Base-by-base conservation (phyloP, 2,888 invertebrate species). In the Amphipyra berbera region DNA sequence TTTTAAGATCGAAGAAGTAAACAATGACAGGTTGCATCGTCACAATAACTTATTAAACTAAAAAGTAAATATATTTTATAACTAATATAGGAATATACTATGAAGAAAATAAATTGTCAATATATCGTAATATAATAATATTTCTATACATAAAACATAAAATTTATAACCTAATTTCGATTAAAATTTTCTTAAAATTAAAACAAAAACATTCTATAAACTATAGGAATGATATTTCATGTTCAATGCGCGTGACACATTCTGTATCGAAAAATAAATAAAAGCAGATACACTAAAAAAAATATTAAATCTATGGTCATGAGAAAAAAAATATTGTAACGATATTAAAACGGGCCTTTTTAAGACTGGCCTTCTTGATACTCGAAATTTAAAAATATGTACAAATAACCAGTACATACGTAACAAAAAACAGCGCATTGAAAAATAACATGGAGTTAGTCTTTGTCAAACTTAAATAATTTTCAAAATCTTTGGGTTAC, bases 161-260 rank as follows among this genome's bases (percentile, higher is more conserved):
- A 67, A 54, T 50, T 54, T 45, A 57, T 66, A 59, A 66, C 45
- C 55, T 67, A 76, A 66, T 57, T 64, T 69, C 57, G 65, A 76
- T 72, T 78, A 77, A 73, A 71, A 70, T 61, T 77, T 62, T 67
- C 75, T 71, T 74, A 78, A 71, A 73, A 7, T 65, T 71, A 76
- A 81, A 86, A 85, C 81, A 82, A 73, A 74, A 73, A 80, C 77
- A 56, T 62, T 61, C 44, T 72, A 69, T 81, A 82, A 78, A 82
- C 81, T 88, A 89, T 79, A 88, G 91, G 90, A 91, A 91, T 91
- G 91, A 87, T 86, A 81, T 67, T 82, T 82, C 76, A 78, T 76
- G 49, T 65, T 61, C 67, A 67, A 68, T 55, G 67, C 70, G 53
- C 14, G 12, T 30, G 45, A 74, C 55, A 68, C 59, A 40, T 52